Base-by-base conservation (phyloP, 2,888 invertebrate species). In the Mayetiola destructor region DNA sequence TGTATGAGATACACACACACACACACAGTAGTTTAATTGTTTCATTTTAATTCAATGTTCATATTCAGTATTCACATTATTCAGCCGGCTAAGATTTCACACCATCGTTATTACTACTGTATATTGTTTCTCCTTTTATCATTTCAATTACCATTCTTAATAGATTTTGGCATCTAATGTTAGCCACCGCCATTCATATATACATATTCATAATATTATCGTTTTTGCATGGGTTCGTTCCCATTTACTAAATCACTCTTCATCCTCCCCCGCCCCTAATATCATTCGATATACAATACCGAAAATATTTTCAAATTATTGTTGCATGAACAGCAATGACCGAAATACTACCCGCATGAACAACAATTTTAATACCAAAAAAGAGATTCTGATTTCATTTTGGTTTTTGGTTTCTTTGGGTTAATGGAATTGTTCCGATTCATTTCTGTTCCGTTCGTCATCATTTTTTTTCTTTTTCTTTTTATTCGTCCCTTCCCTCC, bases 331-430 rank as follows among this genome's bases (percentile, higher is more conserved):
- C n/a, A n/a, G n/a, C n/a, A n/a, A n/a, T n/a, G n/a, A n/a, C 3
- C 2, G 42, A 42, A 37, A 37, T n/a, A 42, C 42, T 42, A 42
- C 23, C 23, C 42, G 42, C 42, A 42, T 23, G 42, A 42, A 42
- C 42, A 21, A 21, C 21, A 42, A n/a, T 42, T 39, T 39, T 42
- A 42, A 42, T 42, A 42, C 42, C 42, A 23, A 42, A 39, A n/a
- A 39, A 39, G 16, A 3, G 39, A 18, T 39, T 3, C 18, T 39
- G 39, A 39, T 39, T 39, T 39, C 18, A 39, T 39, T 39, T 39
- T 39, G 39, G 36, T 36, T 36, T 36, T 36, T 36, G 36, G 39
- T 39, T 39, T n/a, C n/a, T n/a, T 39, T 39, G 39, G 39, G 39
- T 39, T 39, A 39, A 39, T 39, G 39, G 39, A 39, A n/a, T 32